These are phyloP conservation scores for Myripristis jacobus DNA, from an alignment of 2,797 vertebrate genomes.

Conservation along the genomic window DNA sequence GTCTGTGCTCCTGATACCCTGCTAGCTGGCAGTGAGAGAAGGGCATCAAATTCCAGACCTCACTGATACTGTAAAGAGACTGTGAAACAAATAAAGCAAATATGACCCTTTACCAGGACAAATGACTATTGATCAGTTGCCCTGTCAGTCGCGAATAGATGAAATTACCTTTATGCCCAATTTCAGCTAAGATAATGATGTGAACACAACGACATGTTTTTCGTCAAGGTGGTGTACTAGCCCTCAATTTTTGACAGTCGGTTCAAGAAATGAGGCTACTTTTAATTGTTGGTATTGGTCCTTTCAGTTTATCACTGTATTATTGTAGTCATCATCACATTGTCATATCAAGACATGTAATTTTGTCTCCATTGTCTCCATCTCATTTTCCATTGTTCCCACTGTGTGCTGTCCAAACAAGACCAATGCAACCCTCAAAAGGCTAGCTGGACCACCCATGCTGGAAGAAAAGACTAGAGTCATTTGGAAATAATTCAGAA, in stretches of 20 bases:
- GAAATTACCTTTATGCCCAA: too few species aligned
- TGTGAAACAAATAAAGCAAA: background rate
- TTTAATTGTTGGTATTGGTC: background rate
- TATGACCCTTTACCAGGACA: background rate
- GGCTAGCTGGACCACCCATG: background rate
- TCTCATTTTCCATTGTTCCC: background rate
- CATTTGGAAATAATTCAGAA: conserved; percentile 16
- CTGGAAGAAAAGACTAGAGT: conserved; percentile 1
- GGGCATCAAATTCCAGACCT: background rate
- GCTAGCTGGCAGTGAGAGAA: background rate
- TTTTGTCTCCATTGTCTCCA: too few species aligned
- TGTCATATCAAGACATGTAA: background rate
- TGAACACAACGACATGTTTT: too few species aligned
- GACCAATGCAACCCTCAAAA: background rate
- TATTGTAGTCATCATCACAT: background rate
- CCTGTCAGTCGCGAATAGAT: background rate
- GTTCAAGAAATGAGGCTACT: background rate
- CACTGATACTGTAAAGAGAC: background rate
- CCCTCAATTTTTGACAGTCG: background rate
- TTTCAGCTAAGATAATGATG: too few species aligned
- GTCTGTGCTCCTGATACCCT: background rate
- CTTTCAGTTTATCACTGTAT: background rate
- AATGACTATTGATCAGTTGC: background rate
- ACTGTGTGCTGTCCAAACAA: background rate
- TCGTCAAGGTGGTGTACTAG: background rate